Evolutionary conservation across 2,797 vertebrate genomes (phyloP).

Genomic region (Dendrocincla fuliginosa): DNA sequence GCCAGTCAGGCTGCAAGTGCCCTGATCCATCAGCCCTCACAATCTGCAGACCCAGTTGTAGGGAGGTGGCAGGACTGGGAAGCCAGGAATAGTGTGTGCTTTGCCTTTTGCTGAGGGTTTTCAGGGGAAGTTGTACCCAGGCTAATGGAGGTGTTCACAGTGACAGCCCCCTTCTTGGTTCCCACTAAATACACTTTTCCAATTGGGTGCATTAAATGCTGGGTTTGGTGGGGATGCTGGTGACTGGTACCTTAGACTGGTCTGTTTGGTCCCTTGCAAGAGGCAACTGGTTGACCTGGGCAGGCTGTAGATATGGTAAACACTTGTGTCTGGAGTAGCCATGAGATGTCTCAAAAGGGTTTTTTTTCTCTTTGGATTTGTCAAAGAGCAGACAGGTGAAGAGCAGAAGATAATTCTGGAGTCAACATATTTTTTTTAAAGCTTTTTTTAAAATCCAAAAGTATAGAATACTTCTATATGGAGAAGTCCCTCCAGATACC

Average conservation of each 20-base stretch:
- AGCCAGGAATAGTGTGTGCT: not conserved
- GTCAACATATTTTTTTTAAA: not conserved
- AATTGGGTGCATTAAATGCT: not conserved
- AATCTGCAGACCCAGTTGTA: fast-evolving
- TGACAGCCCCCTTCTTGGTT: not conserved
- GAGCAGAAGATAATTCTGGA: not conserved
- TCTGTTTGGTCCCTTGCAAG: not conserved
- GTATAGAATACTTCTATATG: not conserved
- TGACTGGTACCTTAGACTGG: not conserved
- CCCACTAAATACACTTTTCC: not conserved
- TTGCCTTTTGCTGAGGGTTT: not conserved
- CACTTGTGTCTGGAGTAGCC: not conserved
- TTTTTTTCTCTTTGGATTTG: not conserved
- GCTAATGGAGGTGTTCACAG: not conserved
- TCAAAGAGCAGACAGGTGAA: not conserved
- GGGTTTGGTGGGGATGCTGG: not conserved
- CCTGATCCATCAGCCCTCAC: not conserved
- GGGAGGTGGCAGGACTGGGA: not conserved
- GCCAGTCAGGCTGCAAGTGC: not conserved
- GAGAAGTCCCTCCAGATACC: not conserved
- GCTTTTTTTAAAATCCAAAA: not conserved
- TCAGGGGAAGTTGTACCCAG: not conserved
- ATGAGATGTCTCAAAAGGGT: not conserved
- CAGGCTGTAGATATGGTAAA: not conserved
- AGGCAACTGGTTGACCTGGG: fast-evolving